These are phyloP conservation scores for Neosilurus mollespiculum DNA, from an alignment of 2,797 vertebrate species.

Conservation along the genomic window DNA sequence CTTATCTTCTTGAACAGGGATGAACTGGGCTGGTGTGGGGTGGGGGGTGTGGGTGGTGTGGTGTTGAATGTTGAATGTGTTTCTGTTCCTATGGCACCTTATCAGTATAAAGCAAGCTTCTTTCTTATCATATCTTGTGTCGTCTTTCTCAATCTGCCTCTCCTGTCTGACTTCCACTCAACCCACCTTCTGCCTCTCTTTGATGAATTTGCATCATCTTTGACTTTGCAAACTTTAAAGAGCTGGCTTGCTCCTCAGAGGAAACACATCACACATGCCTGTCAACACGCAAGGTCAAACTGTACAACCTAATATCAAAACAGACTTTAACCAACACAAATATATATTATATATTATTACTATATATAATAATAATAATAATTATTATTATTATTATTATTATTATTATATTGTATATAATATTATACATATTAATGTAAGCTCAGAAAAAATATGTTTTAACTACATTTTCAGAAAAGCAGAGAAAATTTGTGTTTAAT, in stretches of 20 bases:
- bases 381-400: no score
- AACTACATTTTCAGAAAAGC: not conserved
- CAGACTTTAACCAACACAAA: not conserved
- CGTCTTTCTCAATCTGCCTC: constrained; percentile 21
- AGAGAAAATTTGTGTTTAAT: not conserved
- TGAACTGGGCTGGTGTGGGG: no score
- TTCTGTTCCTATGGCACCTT: constrained; percentile 41
- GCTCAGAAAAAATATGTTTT: no score
- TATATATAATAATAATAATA: no score
- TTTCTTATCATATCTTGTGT: constrained; percentile 29
- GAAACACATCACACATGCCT: constrained; percentile 66
- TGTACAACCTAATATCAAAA: constrained; percentile 12
- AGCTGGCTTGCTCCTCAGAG: constrained; percentile 66
- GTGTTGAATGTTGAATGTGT: no score
- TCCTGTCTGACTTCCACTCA: constrained; percentile 47
- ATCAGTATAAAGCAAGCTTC: constrained; percentile 46
- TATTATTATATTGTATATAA: no score
- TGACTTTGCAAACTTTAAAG: constrained; percentile 70
- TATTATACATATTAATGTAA: no score
- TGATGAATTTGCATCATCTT: constrained; percentile 67
- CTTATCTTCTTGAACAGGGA: constrained; percentile 37
- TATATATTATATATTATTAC: no score
- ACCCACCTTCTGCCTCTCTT: constrained; percentile 46
- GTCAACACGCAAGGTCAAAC: constrained; percentile 68
- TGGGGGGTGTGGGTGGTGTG: no score